Base-by-base conservation (phyloP, 2,797 vertebrate species). In the Rhyacichthys aspro region DNA sequence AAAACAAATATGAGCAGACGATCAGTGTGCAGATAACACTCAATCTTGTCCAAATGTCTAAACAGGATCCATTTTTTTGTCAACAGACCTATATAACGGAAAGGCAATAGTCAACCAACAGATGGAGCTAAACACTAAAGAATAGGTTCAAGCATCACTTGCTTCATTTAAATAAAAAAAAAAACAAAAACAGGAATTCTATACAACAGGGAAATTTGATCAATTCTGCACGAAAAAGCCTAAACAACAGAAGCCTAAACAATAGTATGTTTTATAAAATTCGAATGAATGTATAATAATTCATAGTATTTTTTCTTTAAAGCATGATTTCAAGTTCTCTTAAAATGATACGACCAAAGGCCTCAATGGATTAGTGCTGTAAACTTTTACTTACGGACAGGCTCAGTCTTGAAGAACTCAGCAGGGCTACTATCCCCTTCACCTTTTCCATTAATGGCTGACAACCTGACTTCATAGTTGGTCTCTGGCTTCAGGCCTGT, bases 401-500 rank as follows among this genome's bases (percentile, higher is more conserved):
- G 95, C 65, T 96, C 91, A 0, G 98, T 99, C 90, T 95, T 96
- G 93, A 98, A 98, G 76, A 93, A 74, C 0, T 91, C 88, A 0
- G 86, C 60, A 0, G 83, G 44, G 60, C 96, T 96, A 72, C 92
- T 92, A 80, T 99, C 98, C 0, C 98, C 96, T 67, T 95, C 91
- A 0, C 98, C 98, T 70, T 98, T 99, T 78, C 98, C 98, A 0
- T 99, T 99, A 86, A 98, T 88, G 5, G 96, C 98, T 0, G 95
- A 96, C 86, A 99, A 81, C 63, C 93, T 94, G 58, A 98, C 93
- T 0, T 95, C 89, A 0, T 98, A 99, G 9, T 70, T 79, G 1
- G 94, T 97, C 74, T 98, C 95, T 0, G 98, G 96, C 75, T 88
- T 96, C 82, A 99, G 90, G 76, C 93, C 93, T 2, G 85, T 89